Conservation (phyloP, 2,113 vertebrate genomes). For the sheep (Ovis aries) region ARS-UI_Ramb_v3.0 NC_056059.1:52001501-52002000, state of each 20-base stretch:
- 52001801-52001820: not conserved
- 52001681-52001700: not conserved
- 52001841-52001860: not conserved
- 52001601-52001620: not conserved
- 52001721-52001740: not conserved
- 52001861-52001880: not conserved
- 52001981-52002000: not conserved
- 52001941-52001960: not conserved
- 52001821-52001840: not conserved
- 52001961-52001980: not conserved
- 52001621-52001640: not conserved
- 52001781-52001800: not conserved
- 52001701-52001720: not conserved
- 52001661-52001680: fast-evolving
- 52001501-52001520: not conserved
- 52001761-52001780: not conserved
- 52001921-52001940: not conserved
- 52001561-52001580: not conserved
- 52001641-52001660: not conserved
- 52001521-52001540: not conserved
- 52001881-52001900: not conserved
- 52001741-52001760: not conserved
- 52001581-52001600: not conserved
- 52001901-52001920: not conserved
- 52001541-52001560: not conserved